Conservation (phyloP, 2,797 vertebrate genomes). For the Danio jaintianensis region DNA sequence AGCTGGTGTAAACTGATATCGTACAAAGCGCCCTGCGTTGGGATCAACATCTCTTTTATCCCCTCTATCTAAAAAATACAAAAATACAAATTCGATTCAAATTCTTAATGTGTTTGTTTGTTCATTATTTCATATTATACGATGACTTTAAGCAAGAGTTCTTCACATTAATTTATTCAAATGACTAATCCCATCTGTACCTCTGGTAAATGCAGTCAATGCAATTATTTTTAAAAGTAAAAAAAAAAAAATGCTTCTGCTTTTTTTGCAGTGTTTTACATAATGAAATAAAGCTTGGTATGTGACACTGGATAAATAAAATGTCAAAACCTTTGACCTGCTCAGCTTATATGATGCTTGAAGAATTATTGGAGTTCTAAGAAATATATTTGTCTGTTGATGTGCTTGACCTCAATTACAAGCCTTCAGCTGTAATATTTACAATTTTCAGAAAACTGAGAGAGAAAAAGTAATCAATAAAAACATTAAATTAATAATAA, state of each 20-base stretch:
- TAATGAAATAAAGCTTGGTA: background rate
- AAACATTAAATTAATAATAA: background rate
- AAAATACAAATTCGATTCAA: background rate
- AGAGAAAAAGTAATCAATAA: background rate
- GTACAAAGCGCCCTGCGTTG: slow-evolving; percentile 93
- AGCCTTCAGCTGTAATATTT: background rate
- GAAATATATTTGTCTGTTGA: background rate
- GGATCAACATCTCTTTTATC: slow-evolving; percentile 90
- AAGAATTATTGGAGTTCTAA: background rate
- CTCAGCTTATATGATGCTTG: background rate
- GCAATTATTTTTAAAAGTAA: too few species aligned
- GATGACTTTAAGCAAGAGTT: background rate
- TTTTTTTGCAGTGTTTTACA: background rate
- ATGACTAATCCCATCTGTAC: background rate
- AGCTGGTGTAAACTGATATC: slow-evolving; percentile 96
- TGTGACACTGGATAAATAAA: background rate
- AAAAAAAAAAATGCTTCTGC: too few species aligned
- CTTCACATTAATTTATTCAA: background rate
- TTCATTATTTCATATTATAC: background rate
- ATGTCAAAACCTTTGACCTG: background rate
- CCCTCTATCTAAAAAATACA: slow-evolving; percentile 77
- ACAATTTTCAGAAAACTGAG: background rate
- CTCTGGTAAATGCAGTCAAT: background rate
- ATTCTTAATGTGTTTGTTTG: too few species aligned
- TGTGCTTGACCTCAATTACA: background rate